A percentile compares a stretch with the other conserved stretches of the same genome.
These are phyloP conservation scores for Acanthurus tractus DNA, from an alignment of 2,797 vertebrate species.

Conservation along the genomic window DNA sequence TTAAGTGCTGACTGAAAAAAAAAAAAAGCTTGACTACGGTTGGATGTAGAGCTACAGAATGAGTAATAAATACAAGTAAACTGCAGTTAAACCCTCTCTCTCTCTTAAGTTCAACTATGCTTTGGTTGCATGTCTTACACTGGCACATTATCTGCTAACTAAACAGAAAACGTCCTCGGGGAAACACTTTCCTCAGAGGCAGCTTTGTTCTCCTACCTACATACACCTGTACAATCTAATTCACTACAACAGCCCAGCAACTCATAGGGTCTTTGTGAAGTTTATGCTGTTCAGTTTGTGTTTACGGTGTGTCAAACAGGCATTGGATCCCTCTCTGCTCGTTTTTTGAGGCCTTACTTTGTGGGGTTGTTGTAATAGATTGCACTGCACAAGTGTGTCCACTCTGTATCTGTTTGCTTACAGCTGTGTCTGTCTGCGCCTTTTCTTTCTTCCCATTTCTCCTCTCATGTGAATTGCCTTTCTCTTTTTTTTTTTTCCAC, in stretches of 20 bases:
- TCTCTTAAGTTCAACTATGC: slow-evolving; percentile 8
- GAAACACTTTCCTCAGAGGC: slow-evolving; percentile 1
- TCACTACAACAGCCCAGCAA: not conserved
- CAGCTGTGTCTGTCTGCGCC: not conserved
- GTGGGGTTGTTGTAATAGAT: not conserved
- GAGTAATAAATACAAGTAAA: slow-evolving; percentile 6
- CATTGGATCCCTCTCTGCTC: not conserved
- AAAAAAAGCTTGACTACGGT: not conserved
- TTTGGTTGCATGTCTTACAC: slow-evolving; percentile 35
- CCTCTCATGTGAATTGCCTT: not conserved
- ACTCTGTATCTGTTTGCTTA: not conserved
- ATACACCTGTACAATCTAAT: not conserved
- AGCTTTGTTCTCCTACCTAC: not conserved
- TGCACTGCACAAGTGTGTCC: slow-evolving; percentile 12
- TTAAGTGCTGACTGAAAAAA: not conserved
- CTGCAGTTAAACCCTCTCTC: slow-evolving; percentile 11
- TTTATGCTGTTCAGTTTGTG: not conserved
- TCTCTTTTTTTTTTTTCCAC: not conserved
- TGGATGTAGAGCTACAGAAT: slow-evolving; percentile 5
- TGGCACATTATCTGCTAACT: slow-evolving; percentile 15
- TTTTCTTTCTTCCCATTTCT: not conserved
- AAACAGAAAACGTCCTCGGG: slow-evolving; percentile 27
- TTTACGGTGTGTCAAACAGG: not conserved
- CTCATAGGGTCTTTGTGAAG: not conserved
- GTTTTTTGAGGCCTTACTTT: not conserved